phyloP scores from a whole-genome alignment of 2,113 vertebrate genomes.

The Datnioides undecimradiatus region DNA sequence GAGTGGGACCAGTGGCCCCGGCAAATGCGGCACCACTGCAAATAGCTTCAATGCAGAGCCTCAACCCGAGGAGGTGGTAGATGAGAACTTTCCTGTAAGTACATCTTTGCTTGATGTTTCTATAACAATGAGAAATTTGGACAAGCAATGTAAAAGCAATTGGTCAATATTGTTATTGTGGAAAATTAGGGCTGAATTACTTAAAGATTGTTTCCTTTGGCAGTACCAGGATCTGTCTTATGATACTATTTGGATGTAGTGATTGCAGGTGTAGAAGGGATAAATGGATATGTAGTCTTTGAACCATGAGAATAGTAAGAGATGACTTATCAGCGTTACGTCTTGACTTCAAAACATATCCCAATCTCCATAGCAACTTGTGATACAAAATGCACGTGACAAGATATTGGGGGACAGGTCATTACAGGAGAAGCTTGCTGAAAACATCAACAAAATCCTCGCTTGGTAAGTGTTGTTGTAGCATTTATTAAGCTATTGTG shows the following conservation, averaged over 20 bases:
- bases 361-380: conserved; percentile 90
- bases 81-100: conserved; percentile 91
- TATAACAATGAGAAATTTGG: background rate
- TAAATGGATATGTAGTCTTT: background rate
- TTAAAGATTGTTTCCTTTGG: background rate
- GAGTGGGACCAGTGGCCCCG: conserved; percentile 76
- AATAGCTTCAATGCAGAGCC: conserved; percentile 81
- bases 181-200: background rate
- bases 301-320: background rate
- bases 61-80: conserved; percentile 85
- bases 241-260: background rate
- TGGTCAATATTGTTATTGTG: background rate
- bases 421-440: conserved; percentile 97
- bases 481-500: background rate
- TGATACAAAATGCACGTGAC: conserved; percentile 98
- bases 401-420: conserved; percentile 95
- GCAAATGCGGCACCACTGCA: conserved; percentile 77
- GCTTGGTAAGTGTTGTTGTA: conserved; percentile 84
- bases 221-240: too few relatives aligned
- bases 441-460: conserved; percentile 99
- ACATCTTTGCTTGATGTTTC: background rate
- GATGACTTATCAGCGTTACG: background rate
- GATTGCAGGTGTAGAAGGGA: background rate
- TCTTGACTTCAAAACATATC: background rate
- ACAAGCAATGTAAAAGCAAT: too few relatives aligned